Conservation (phyloP, 2,797 vertebrate species). For the Mormyrus hasselquistii region DNA sequence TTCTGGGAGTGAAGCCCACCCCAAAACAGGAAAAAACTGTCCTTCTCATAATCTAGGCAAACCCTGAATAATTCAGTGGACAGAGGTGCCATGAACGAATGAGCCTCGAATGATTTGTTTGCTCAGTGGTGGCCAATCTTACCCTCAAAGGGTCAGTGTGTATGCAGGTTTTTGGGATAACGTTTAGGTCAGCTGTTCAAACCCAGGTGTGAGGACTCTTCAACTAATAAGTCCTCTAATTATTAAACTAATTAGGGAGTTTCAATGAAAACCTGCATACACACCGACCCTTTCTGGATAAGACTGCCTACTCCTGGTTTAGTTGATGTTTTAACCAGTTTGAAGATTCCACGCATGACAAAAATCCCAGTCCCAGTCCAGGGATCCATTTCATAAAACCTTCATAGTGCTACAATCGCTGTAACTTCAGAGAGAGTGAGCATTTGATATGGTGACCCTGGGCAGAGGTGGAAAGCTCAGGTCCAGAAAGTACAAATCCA, state of each 20-base stretch:
- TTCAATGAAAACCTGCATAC: background rate
- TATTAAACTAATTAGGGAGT: background rate
- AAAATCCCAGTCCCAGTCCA: background rate
- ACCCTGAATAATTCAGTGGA: background rate
- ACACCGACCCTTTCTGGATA: no score
- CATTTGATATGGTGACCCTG: background rate
- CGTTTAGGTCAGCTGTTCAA: background rate
- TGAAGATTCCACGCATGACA: background rate
- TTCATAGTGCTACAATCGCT: background rate
- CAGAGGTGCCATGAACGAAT: background rate
- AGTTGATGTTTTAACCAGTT: background rate
- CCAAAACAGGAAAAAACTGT: background rate
- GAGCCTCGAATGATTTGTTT: background rate
- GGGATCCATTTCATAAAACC: background rate
- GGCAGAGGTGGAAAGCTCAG: background rate
- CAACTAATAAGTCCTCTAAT: background rate
- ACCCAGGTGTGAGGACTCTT: background rate
- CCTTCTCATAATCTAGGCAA: background rate
- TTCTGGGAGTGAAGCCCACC: background rate
- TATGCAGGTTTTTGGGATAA: background rate
- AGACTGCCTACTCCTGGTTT: no score
- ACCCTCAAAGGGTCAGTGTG: background rate
- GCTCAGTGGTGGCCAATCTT: background rate
- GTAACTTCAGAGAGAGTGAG: background rate
- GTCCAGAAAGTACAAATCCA: background rate